A percentile compares a stretch with the other conserved stretches of the same genome.
Evolutionary conservation across 2,113 vertebrate species (phyloP).

Genomic region (Dryoscopus gambensis): DNA sequence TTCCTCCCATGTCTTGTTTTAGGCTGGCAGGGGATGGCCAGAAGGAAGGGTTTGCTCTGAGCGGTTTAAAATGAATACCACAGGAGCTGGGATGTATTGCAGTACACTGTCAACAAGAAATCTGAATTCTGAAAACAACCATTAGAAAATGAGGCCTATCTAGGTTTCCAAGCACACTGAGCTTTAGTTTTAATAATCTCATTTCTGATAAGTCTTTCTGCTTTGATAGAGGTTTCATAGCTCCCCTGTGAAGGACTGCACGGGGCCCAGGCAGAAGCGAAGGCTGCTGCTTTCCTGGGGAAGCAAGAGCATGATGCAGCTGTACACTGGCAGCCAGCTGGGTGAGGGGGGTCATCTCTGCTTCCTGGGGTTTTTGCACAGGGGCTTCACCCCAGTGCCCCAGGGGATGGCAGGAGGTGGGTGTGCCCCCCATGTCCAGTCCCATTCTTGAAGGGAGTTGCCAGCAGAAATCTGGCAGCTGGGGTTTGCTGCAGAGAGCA

Average conservation of each 20-base stretch:
- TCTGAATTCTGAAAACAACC: background rate
- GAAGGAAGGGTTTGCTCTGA: background rate
- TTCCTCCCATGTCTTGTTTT: background rate
- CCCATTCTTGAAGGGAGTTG: background rate
- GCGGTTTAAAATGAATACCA: background rate
- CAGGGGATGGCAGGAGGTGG: background rate
- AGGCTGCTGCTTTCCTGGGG: background rate
- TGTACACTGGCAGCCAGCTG: background rate
- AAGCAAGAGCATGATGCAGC: fast-evolving
- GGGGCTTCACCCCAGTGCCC: background rate
- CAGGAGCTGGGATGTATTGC: background rate
- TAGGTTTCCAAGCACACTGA: background rate
- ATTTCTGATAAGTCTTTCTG: background rate
- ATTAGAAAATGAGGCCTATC: background rate
- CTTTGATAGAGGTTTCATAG: background rate
- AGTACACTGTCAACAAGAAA: background rate
- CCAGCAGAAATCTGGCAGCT: background rate
- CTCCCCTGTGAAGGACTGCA: background rate
- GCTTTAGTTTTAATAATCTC: background rate
- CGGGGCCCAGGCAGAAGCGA: background rate
- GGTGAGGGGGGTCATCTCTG: background rate
- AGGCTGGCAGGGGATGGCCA: background rate
- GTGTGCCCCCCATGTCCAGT: background rate
- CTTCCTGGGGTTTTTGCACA: background rate
- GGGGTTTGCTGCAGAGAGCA: background rate